Conservation (phyloP, 2,797 vertebrate species). For the Tinamus major region DNA sequence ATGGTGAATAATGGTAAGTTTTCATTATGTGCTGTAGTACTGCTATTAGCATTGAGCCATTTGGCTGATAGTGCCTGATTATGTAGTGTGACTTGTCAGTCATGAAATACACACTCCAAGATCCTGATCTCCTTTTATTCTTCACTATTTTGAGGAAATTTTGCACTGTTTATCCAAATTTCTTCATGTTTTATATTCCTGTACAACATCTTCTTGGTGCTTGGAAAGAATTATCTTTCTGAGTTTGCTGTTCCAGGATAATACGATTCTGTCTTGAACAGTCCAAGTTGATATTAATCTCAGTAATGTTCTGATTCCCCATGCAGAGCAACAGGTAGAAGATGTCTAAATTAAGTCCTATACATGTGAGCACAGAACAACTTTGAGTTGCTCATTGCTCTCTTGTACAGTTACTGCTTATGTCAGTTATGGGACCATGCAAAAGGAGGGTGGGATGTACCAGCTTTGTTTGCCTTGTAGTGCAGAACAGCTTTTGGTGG, state of each 20-base stretch:
- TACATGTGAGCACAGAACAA: not conserved
- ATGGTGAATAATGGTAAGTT: constrained; percentile 7
- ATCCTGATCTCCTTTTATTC: constrained; percentile 16
- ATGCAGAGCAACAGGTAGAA: not conserved
- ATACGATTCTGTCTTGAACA: not conserved
- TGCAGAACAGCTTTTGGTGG: not conserved
- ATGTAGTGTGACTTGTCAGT: constrained; percentile 43
- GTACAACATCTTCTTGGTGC: not conserved
- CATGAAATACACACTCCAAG: constrained; percentile 33
- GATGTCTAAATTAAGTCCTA: not conserved
- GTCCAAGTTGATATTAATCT: not conserved
- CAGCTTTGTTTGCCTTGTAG: not conserved
- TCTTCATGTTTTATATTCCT: not conserved
- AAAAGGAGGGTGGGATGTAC: not conserved
- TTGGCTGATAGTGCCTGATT: constrained; percentile 56
- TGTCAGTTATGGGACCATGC: not conserved
- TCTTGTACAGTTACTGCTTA: not conserved
- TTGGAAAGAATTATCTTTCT: not conserved
- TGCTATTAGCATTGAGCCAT: constrained; percentile 46
- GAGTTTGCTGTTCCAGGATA: not conserved
- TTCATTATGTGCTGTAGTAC: constrained; percentile 12
- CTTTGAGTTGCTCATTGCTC: not conserved
- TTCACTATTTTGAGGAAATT: constrained; percentile 38
- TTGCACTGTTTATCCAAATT: not conserved
- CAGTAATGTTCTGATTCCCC: not conserved